Base-by-base conservation (phyloP, 2,888 invertebrate species). In the Herminia tarsipennalis region DNA sequence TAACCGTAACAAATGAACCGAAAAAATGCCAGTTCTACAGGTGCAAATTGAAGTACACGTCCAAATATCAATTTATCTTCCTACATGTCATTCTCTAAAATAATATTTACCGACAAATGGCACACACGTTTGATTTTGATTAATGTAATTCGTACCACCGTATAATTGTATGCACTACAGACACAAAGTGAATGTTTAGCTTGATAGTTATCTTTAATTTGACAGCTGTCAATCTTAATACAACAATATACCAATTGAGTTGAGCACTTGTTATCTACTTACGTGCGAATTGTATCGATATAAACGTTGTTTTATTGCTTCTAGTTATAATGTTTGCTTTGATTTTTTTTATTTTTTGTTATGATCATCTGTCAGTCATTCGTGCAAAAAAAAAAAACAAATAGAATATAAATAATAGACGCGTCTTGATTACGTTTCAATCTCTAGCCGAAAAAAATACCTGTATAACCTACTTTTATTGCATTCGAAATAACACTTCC, bases 191-290 rank as follows among this genome's bases (percentile, higher is more conserved):
- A 58, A 59, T 61, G 67, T 56, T 56, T 55, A 56, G 36, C 27
- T 41, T 46, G 66, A 68, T 70, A 61, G 44, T 46, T 62, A 69
- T 70, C 69, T 52, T 39, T 69, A 67, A 71, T 70, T 66, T 66
- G 70, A 66, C 71, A 70, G 70, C 69, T 67, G 70, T 67, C 71
- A 61, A 62, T 71, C 70, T 47, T 45, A 62, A 59, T 58, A 65
- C 58, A 60, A 69, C 62, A 60, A 59, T 65, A 65, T 48, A 62
- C 45, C 62, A 66, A 63, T 60, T 57, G 58, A 62, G 53, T 52
- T 55, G 53, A 39, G 48, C 58, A 62, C 59, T 65, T 53, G 56
- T 57, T 66, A 56, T 66, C 58, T 51, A 24, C 22, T 24, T 42
- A 55, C 39, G 46, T 50, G 30, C 29, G 20, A 48, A 42, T 16